Conservation (phyloP, 2,888 invertebrate genomes). For the Pseudococcus jackbeardsleyi region DNA sequence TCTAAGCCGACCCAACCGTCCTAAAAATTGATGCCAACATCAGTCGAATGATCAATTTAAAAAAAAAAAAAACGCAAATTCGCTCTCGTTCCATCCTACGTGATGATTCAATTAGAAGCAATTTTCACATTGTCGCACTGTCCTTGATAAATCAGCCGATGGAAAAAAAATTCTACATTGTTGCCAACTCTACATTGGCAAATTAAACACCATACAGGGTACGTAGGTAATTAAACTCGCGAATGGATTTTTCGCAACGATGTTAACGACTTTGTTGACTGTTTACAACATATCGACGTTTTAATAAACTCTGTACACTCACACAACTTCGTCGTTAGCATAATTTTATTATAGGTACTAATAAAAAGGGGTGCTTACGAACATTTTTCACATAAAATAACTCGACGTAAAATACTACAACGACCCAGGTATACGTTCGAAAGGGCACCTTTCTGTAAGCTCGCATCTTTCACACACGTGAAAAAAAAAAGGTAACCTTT, state of each 20-base stretch:
- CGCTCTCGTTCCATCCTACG: constrained; percentile 19
- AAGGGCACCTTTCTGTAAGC: background rate
- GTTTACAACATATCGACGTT: constrained; percentile 8
- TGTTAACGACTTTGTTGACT: constrained; percentile 29
- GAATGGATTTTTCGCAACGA: constrained; percentile 11
- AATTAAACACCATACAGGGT: background rate
- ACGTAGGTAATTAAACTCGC: background rate
- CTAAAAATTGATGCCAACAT: background rate
- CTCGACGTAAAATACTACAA: background rate
- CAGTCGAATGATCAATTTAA: background rate
- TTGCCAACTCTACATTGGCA: background rate
- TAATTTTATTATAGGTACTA: constrained; percentile 36
- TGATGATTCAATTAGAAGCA: constrained; percentile 9
- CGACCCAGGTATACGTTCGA: background rate
- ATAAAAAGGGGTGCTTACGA: background rate
- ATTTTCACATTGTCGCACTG: constrained; percentile 11
- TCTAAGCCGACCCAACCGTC: background rate
- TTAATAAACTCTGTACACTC: background rate
- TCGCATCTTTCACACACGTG: background rate
- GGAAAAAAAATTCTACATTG: constrained; percentile 31
- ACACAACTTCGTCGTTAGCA: background rate
- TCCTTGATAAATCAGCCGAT: background rate
- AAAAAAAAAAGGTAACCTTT: background rate
- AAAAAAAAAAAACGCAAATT: background rate
- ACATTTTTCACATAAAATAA: background rate